Evolutionary conservation across 2,888 invertebrate genomes (phyloP).

Genomic region (Dolichomitus sp.): DNA sequence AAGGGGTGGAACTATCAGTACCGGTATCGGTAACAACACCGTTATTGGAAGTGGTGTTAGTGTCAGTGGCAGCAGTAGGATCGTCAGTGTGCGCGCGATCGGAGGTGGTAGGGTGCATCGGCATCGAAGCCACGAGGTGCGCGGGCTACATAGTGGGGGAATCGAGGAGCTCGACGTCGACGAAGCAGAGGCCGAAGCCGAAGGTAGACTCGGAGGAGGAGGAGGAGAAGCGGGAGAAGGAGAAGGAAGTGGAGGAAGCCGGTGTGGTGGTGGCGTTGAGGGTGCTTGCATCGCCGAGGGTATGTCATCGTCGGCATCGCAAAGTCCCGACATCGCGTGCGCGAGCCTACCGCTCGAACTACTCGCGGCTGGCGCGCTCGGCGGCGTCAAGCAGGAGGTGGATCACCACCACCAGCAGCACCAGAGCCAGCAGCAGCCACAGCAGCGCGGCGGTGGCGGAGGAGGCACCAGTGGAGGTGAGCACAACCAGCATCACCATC

Average conservation of each 20-base stretch:
- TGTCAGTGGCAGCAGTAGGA: conserved; percentile 78
- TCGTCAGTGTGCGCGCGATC: conserved; percentile 62
- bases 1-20: conserved; percentile 76
- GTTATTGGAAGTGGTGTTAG: conserved; percentile 82
- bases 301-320: conserved; percentile 85
- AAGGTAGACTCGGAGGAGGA: conserved; percentile 64
- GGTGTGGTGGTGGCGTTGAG: conserved; percentile 71
- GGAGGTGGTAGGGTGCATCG: conserved; percentile 74
- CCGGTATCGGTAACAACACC: conserved; percentile 77
- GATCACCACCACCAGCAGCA: conserved; percentile 74
- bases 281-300: conserved; percentile 79
- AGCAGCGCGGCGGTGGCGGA: conserved; percentile 77
- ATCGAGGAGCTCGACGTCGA: conserved; percentile 64
- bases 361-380: conserved; percentile 85
- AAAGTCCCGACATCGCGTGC: conserved; percentile 86
- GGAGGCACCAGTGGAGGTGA: conserved; percentile 80
- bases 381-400: conserved; percentile 85
- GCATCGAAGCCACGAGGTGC: conserved; percentile 77
- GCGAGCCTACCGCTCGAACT: conserved; percentile 85
- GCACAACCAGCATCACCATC: conserved; percentile 57
- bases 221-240: conserved; percentile 69
- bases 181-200: conserved; percentile 54
- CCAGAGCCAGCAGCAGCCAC: conserved; percentile 81
- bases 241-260: conserved; percentile 74
- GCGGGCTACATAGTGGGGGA: conserved; percentile 60